Base-by-base conservation (phyloP, 37 sponge, comb jelly and placozoan genomes). In the Axinella damicornis region DNA sequence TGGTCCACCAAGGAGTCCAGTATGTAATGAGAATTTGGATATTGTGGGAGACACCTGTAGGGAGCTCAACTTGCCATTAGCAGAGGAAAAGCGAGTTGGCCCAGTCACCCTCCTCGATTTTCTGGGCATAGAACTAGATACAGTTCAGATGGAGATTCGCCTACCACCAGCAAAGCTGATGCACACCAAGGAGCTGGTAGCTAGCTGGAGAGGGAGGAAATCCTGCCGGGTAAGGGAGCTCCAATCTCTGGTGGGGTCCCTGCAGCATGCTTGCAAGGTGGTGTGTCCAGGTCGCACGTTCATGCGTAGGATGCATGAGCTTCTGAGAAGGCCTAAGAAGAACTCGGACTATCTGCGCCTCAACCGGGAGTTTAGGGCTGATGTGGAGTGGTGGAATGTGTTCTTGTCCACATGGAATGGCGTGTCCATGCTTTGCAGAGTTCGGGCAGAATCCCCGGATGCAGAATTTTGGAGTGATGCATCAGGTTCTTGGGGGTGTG, bases 381-480 rank as follows among this genome's bases (percentile, higher is more conserved):
- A n/a, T n/a, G n/a, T n/a, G n/a, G n/a, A n/a, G n/a, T n/a, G n/a
- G n/a, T n/a, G n/a, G n/a, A n/a, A n/a, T 2, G 16, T 18, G 53
- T 79, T 79, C 54, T 30, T 79, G 39, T 66, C 65, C 2, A 18
- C 66, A 19, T 79, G 53, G 80, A 79, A 79, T 40, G 66, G 52
- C 14, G 66, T 46, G 24, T 19, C 32, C 67, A 46, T 69, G 37
- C 62, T 36, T 17, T 40, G 39, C 20, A 34, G 5, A 2, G 22
- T 20, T 2, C 53, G 2, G 6, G 2, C 9, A 12, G 25, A 22
- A 5, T 5, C 21, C 25, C 81, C 78, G 18, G 46, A 36, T 62
- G 64, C 37, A 25, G 52, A 35, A 21, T 36, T 37, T 37, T 27
- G 35, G 36, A 38, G 27, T 9, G 69, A 69, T 21, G 38, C 69